Base-by-base conservation (phyloP, 2,113 vertebrate species). In the Myrmecophaga tridactyla region DNA sequence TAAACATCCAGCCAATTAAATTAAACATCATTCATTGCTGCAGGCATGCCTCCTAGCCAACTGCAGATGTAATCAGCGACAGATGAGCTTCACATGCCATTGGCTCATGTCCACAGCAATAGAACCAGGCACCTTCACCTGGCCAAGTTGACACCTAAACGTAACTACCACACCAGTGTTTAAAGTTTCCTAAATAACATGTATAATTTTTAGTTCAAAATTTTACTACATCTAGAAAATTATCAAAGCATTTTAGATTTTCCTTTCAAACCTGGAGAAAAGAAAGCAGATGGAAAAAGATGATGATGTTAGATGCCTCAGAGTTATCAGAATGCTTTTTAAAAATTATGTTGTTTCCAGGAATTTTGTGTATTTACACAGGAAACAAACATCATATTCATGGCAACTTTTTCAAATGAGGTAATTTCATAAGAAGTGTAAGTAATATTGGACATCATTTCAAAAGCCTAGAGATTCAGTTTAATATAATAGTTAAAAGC, bases 231-330 rank as follows among this genome's bases (percentile, higher is more conserved):
- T 85, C 13, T 72, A 90, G 67, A 41, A 87, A 95, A 90, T 67
- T 93, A 86, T 39, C 20, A 91, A 82, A 27, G 11, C 65, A 83
- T 93, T 97, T 89, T 82, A 73, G 36, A 90, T 75, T 80, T 90
- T 93, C 70, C 65, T 75, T 31, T 96, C 56, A 92, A 83, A 92
- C 86, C 23, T 90, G 46, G 43, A 65, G 27, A 94, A 96, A 95
- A 36, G 83, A 94, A 63, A 34, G 15, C 7, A 92, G 36, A 29
- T 46, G 2, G 56, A 70, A 96, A 88, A 92, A 87, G 0, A 58
- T n/a, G n/a, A n/a, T n/a, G n/a, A 70, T 63, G 11, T 75, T 46
- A 70, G 41, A 77, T 67, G 41, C 46, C 39, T 70, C 46, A 76
- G 23, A 60, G n/a, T 75, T 89, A 82, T 31, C 18, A 36, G 43